Conservation (phyloP, 2,888 invertebrate genomes). For the Lithophane leautieri region DNA sequence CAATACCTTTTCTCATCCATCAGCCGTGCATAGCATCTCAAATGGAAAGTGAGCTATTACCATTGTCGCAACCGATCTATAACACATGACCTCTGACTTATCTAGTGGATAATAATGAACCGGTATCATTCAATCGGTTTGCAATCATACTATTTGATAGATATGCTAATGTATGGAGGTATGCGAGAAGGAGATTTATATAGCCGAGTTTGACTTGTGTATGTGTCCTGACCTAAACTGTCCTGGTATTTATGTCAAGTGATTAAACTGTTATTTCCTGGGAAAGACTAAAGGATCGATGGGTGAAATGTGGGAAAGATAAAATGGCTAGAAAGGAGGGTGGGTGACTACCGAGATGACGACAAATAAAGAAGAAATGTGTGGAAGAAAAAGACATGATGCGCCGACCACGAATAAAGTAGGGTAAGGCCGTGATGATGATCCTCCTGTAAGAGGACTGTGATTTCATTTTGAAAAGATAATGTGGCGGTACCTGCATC, state of each 20-base stretch:
- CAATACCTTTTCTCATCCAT: constrained; percentile 48
- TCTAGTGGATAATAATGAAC: constrained; percentile 37
- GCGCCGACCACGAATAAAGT: neutral
- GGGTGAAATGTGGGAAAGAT: neutral
- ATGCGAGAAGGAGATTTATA: constrained; percentile 33
- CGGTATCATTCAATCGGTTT: constrained; percentile 54
- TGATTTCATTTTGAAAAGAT: neutral
- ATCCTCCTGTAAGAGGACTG: neutral
- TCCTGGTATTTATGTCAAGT: constrained; percentile 19
- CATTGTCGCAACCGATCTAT: constrained; percentile 53
- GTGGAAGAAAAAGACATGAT: neutral
- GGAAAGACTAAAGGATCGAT: neutral
- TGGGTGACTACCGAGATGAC: neutral
- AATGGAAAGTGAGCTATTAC: constrained; percentile 57
- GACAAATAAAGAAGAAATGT: neutral
- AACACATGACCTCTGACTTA: constrained; percentile 57
- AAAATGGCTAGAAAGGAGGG: neutral
- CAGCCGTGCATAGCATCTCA: constrained; percentile 33
- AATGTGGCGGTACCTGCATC: too few species aligned
- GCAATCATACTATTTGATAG: constrained; percentile 36
- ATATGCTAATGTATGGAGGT: constrained; percentile 44
- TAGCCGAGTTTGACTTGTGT: constrained; percentile 14
- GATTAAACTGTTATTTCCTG: neutral
- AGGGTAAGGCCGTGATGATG: too few species aligned
- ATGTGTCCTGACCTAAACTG: constrained; percentile 4